Percentiles rank a stretch among this genome's conserved stretches.
Evolutionary conservation across 2,797 vertebrate genomes (phyloP).

Genomic region (Eidolon dupreanum): DNA sequence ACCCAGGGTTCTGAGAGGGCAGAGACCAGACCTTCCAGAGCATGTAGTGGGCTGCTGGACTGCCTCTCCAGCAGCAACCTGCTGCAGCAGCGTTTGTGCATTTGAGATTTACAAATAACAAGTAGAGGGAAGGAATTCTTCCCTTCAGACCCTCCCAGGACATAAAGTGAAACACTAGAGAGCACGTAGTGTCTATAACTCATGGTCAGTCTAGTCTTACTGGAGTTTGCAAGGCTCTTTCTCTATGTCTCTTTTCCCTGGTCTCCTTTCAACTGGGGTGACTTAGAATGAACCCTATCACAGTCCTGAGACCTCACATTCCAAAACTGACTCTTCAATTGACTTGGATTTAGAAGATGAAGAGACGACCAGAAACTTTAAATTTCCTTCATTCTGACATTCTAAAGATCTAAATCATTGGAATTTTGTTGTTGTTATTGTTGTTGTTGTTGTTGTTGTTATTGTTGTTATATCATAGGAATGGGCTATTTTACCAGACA

Average conservation of each 20-base stretch:
- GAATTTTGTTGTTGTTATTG: neutral
- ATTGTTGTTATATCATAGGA: neutral
- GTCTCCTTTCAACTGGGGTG: neutral
- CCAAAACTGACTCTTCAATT: constrained; percentile 47
- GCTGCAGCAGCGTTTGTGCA: neutral
- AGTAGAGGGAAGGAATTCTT: neutral
- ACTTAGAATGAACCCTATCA: constrained; percentile 8
- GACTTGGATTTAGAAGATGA: neutral
- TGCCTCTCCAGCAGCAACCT: neutral
- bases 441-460: neutral
- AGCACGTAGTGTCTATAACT: neutral
- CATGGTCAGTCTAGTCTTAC: neutral
- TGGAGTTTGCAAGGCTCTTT: neutral
- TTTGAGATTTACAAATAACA: neutral
- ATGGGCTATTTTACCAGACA: constrained; percentile 57
- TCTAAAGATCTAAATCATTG: constrained; percentile 30
- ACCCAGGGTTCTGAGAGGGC: neutral
- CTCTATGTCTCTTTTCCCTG: neutral
- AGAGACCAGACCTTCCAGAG: constrained; percentile 37
- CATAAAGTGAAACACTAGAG: neutral
- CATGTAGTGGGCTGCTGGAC: neutral
- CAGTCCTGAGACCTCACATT: neutral
- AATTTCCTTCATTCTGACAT: constrained; percentile 42
- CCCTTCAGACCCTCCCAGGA: neutral
- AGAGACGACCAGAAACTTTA: constrained; percentile 14